Evolutionary conservation across 2,113 vertebrate species (phyloP).

Genomic region (Pandion haliaetus): DNA sequence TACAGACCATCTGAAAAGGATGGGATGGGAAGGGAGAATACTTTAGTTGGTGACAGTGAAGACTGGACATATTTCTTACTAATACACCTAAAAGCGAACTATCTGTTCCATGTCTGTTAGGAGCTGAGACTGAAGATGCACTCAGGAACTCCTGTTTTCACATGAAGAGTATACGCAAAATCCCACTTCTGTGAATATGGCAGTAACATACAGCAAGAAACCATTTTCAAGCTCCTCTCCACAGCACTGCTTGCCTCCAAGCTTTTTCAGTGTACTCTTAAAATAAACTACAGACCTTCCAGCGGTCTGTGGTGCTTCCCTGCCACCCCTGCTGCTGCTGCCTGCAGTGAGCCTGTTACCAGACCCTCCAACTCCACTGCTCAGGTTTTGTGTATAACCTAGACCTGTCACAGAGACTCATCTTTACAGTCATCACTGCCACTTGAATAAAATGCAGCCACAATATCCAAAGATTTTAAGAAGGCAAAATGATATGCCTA

Average conservation of each 20-base stretch:
- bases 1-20: neutral
- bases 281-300: neutral
- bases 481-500: neutral
- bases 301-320: fast-evolving
- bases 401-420: neutral
- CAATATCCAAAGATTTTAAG: neutral
- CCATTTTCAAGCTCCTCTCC: neutral
- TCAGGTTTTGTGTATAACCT: neutral
- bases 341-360: neutral
- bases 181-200: neutral
- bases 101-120: fast-evolving
- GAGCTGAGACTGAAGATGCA: neutral
- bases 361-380: neutral
- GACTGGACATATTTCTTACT: neutral
- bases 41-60: neutral
- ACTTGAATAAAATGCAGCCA: neutral
- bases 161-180: neutral
- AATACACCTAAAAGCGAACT: neutral
- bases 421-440: neutral
- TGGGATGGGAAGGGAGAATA: neutral
- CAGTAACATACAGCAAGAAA: neutral
- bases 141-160: neutral
- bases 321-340: neutral
- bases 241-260: neutral
- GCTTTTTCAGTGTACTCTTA: neutral